Conservation (phyloP, 2,888 invertebrate genomes). For the Heliconius charithonia region DNA sequence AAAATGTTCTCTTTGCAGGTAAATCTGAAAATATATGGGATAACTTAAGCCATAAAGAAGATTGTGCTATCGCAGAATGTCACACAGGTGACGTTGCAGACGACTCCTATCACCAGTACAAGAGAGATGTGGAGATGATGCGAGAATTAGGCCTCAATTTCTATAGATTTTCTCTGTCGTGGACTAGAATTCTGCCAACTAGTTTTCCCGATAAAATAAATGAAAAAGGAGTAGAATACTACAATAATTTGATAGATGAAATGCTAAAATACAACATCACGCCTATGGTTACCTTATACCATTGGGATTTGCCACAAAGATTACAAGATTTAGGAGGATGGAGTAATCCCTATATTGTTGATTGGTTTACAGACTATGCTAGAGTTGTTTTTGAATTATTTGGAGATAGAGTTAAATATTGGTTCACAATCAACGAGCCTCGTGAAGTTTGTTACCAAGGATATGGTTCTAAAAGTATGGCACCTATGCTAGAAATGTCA, state of each 20-base stretch:
- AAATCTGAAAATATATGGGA: slow-evolving; percentile 85
- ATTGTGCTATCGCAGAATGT: slow-evolving; percentile 74
- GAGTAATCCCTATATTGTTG: slow-evolving; percentile 62
- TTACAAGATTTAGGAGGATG: slow-evolving; percentile 78
- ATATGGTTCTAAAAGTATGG: slow-evolving; percentile 57
- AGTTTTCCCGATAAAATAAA: slow-evolving; percentile 78
- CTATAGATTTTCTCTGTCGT: slow-evolving; percentile 82
- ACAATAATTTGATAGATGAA: slow-evolving; percentile 72
- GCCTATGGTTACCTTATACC: slow-evolving; percentile 79
- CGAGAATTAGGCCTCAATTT: slow-evolving; percentile 65
- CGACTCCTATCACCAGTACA: slow-evolving; percentile 82
- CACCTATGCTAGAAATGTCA: slow-evolving; percentile 57
- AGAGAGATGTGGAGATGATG: slow-evolving; percentile 72
- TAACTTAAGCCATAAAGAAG: slow-evolving; percentile 67
- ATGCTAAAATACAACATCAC: slow-evolving; percentile 79
- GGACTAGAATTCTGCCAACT: slow-evolving; percentile 84
- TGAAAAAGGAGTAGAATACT: slow-evolving; percentile 57
- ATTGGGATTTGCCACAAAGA: slow-evolving; percentile 73
- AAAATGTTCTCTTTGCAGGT: slow-evolving; percentile 54
- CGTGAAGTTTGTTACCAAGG: slow-evolving; percentile 57
- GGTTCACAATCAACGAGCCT: slow-evolving; percentile 82
- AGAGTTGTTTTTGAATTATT: slow-evolving; percentile 60
- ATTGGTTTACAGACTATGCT: slow-evolving; percentile 69
- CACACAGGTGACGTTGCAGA: slow-evolving; percentile 82
- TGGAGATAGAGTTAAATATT: slow-evolving; percentile 69